Evolutionary conservation across 2,113 vertebrate genomes (phyloP).

Genomic region (Tragelaphus imberbis): DNA sequence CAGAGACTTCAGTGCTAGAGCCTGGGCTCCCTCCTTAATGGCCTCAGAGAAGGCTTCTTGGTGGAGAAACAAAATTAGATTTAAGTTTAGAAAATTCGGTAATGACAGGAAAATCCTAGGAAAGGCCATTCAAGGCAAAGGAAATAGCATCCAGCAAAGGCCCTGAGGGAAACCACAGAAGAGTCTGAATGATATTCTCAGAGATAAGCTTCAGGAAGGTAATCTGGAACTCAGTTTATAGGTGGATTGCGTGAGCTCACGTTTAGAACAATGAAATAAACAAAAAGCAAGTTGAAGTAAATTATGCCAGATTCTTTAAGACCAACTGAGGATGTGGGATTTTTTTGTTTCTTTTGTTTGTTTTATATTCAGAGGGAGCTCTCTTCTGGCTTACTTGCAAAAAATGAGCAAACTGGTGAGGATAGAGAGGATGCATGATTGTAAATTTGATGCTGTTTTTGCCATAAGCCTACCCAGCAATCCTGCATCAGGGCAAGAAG

Average conservation of each 20-base stretch:
- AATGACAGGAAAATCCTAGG: background rate
- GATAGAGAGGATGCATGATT: rapidly evolving
- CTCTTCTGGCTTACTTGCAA: background rate
- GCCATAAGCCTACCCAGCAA: background rate
- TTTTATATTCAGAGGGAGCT: background rate
- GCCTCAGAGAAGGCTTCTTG: background rate
- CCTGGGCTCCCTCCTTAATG: background rate
- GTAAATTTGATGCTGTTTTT: background rate
- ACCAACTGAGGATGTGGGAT: background rate
- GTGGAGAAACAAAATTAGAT: background rate
- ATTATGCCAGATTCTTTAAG: background rate
- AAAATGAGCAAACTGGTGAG: background rate
- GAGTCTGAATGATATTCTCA: background rate
- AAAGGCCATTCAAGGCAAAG: background rate
- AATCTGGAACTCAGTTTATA: background rate
- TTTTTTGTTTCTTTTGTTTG: background rate
- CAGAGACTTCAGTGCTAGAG: background rate
- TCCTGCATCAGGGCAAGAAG: background rate
- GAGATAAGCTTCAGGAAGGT: background rate
- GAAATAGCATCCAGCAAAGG: background rate
- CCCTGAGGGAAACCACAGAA: background rate
- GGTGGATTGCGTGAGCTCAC: background rate
- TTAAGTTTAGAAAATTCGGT: background rate
- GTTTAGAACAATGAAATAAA: background rate
- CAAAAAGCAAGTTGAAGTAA: background rate